A percentile compares a stretch with the other conserved stretches of the same genome.
These are phyloP conservation scores for Amiota communis DNA, from an alignment of 2,888 invertebrate species.

Conservation along the genomic window DNA sequence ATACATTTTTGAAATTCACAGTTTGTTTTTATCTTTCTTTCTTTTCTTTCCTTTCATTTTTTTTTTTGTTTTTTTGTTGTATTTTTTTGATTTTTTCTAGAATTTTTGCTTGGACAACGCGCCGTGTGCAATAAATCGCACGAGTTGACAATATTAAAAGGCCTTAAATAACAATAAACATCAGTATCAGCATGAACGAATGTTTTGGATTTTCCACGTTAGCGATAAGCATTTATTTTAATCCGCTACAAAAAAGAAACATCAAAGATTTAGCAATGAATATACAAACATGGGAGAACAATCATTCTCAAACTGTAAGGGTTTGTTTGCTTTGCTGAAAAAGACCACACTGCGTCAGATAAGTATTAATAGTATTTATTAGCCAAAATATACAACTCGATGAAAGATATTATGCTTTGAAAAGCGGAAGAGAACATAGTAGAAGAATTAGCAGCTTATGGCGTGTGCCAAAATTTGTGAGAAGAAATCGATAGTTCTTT, in stretches of 20 bases:
- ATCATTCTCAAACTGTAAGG: conserved; percentile 12
- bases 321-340: conserved; percentile 46
- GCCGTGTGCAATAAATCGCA: conserved; percentile 62
- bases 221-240: not conserved
- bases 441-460: no score
- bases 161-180: conserved; percentile 41
- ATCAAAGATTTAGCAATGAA: not conserved
- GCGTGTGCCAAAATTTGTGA: no score
- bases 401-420: no score
- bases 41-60: not conserved
- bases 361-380: not conserved
- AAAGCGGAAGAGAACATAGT: no score
- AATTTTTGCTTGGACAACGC: conserved; percentile 34
- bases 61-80: not conserved
- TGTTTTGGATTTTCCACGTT: not conserved
- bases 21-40: not conserved
- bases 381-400: no score
- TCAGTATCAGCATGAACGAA: conserved; percentile 30
- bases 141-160: conserved; percentile 44
- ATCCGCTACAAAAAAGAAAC: not conserved
- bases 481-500: no score
- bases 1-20: not conserved
- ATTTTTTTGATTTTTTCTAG: not conserved
- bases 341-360: conserved; percentile 55
- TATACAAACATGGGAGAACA: not conserved